Conservation (phyloP, 2,797 vertebrate genomes). For the Micropoecilia bifurca region DNA sequence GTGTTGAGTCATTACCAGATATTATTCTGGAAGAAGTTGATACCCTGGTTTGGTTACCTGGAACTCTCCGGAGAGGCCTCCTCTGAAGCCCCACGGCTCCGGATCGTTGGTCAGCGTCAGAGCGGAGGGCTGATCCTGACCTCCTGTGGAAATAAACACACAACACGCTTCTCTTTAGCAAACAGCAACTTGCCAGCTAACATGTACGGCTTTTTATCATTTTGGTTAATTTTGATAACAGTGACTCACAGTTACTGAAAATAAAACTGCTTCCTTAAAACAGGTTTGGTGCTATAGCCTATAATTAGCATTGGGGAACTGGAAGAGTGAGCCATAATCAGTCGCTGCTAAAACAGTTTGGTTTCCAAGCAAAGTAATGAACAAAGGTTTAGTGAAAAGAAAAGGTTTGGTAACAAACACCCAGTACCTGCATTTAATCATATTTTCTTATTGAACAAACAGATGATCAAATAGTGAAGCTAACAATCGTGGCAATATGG, state of each 20-base stretch:
- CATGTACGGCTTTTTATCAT: background rate
- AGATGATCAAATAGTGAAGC: too few relatives aligned
- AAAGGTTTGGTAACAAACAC: background rate
- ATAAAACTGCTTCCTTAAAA: background rate
- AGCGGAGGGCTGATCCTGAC: constrained; percentile 87
- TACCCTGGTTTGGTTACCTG: constrained; percentile 83
- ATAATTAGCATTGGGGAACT: too few relatives aligned
- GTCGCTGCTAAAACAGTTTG: background rate
- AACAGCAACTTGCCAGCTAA: background rate
- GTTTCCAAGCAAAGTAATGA: background rate
- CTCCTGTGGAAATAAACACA: constrained; percentile 89
- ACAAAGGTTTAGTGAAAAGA: background rate
- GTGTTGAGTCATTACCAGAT: background rate
- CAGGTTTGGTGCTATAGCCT: background rate
- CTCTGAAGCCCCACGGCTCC: constrained; percentile 98
- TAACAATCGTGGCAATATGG: too few relatives aligned
- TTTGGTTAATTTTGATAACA: background rate
- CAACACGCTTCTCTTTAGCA: background rate
- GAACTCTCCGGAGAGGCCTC: constrained; percentile 98
- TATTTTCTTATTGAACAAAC: too few relatives aligned
- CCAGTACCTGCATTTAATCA: too few relatives aligned
- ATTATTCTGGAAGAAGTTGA: background rate
- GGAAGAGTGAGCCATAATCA: background rate
- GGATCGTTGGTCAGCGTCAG: constrained; percentile 93
- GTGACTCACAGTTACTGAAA: background rate